Evolutionary conservation across 2,888 invertebrate species (phyloP), one percentile per base, ranked within the genome.

Genomic region (Caenorhabditis sinica): DNA sequence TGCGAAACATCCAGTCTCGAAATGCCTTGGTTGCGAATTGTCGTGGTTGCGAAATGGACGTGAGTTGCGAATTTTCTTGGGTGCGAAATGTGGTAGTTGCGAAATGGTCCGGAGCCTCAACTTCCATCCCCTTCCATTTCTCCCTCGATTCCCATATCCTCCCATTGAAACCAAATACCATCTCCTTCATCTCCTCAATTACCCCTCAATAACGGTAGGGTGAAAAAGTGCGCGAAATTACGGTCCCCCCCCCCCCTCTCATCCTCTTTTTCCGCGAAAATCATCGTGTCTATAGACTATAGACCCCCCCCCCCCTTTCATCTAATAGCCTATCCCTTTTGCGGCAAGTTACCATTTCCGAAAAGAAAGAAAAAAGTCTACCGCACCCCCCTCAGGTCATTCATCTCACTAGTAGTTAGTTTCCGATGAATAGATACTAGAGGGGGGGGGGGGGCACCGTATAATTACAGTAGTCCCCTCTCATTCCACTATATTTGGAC

Each of bases 211-310:
- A 56, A 36, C 61, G 45, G n/a, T 3, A 25, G 36, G 20, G 23
- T 23, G 20, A 51, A 61, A 61, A 49, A 77, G 53, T 77, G 77
- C 77, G 77, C 71, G 77, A 77, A 77, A 77, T 77, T 63, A 40
- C 69, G 69, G 77, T 56, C 28, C 58, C n/a, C 40, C 2, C 33
- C 28, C 58, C n/a, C 40, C 2, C 33, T 6, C 9, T 36, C 9
- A 9, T 9, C 33, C 5, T 36, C 9, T 36, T 36, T 28, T 13
- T 8, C 30, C 71, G 56, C n/a, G 17, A 65, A 61, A 71, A n/a
- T 60, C 58, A 71, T 74, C 25, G 30, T 60, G 72, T 72, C 73
- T 61, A 73, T 73, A 73, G 66, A 56, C 45, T 17, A 60, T 60
- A 56, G 56, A 33, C 61, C 17, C 1, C 25, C 17, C 0, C 28